Percentiles rank a stretch among this genome's conserved stretches.
phyloP scores from a whole-genome alignment of 2,888 invertebrate species.

The Athalia rosae region DNA sequence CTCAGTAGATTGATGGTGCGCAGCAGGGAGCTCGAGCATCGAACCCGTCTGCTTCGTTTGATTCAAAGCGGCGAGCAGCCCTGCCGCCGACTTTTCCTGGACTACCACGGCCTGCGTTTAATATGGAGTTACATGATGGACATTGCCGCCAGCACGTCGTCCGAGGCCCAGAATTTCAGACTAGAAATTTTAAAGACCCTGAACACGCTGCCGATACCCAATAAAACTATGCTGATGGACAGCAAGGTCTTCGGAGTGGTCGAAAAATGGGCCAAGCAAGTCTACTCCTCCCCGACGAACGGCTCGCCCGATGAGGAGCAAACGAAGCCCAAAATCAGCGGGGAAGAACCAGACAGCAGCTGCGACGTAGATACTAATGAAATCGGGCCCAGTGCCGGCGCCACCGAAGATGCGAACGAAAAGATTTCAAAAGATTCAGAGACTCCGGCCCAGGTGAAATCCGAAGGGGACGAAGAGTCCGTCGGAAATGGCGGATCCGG shows the following conservation, averaged over 20 bases:
- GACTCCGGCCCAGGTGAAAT: conserved; percentile 53
- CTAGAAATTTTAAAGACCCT: conserved; percentile 86
- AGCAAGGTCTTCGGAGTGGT: conserved; percentile 91
- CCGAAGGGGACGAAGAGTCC: conserved; percentile 56
- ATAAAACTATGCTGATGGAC: conserved; percentile 94
- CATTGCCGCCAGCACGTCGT: conserved; percentile 76
- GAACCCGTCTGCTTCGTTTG: conserved; percentile 85
- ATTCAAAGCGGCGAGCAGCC: conserved; percentile 88
- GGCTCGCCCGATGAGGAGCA: conserved; percentile 70
- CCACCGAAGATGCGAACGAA: conserved; percentile 49
- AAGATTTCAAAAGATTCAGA: conserved; percentile 56
- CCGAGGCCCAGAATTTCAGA: conserved; percentile 66
- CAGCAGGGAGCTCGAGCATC: conserved; percentile 87
- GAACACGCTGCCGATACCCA: conserved; percentile 91
- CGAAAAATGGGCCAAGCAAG: conserved; percentile 84
- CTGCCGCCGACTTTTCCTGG: conserved; percentile 90
- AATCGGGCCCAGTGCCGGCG: conserved; percentile 48
- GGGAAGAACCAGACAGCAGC: conserved; percentile 60
- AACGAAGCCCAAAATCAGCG: conserved; percentile 28
- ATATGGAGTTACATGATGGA: conserved; percentile 96
- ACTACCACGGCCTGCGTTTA: conserved; percentile 93
- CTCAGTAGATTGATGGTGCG: conserved; percentile 94
- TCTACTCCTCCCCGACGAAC: conserved; percentile 60
- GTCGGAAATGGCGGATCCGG: conserved; percentile 59
- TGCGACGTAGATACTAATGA: conserved; percentile 59